Evolutionary conservation across 2,888 invertebrate species (phyloP).

Genomic region (Eretmocerus hayati): DNA sequence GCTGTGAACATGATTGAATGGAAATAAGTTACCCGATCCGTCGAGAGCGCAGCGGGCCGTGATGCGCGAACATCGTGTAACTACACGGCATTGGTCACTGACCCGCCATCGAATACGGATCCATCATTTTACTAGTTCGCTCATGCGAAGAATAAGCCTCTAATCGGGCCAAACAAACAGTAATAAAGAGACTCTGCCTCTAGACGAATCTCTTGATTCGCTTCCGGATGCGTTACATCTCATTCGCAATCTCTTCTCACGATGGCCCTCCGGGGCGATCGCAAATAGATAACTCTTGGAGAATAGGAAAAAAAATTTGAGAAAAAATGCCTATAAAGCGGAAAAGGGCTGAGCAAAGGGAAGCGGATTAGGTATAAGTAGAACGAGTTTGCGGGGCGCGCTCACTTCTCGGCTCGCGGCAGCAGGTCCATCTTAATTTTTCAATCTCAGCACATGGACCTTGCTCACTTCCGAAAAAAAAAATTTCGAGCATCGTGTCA

Average conservation of each 20-base stretch:
- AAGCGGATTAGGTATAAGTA: not conserved
- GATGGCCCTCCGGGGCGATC: not conserved
- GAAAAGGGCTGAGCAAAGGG: not conserved
- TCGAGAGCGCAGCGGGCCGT: no score
- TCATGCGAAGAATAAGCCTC: conserved; percentile 10
- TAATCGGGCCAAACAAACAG: conserved; percentile 5
- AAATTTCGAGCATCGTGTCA: not conserved
- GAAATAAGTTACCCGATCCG: no score
- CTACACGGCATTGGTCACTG: no score
- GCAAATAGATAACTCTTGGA: not conserved
- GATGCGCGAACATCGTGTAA: no score
- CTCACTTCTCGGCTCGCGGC: not conserved
- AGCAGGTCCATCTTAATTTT: conserved; percentile 15
- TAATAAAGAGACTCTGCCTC: not conserved
- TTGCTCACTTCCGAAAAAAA: conserved; percentile 1
- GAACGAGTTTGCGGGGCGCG: not conserved
- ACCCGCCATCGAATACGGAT: no score
- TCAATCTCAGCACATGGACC: not conserved
- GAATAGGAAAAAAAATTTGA: not conserved
- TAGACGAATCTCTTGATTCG: not conserved
- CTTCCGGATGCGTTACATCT: not conserved
- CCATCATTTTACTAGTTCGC: no score
- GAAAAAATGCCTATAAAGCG: not conserved
- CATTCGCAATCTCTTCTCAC: not conserved
- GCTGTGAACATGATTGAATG: no score